A percentile compares a stretch with the other conserved stretches of the same genome.
These are phyloP conservation scores for Clostera curtula DNA, from an alignment of 2,888 invertebrate species.

Conservation along the genomic window DNA sequence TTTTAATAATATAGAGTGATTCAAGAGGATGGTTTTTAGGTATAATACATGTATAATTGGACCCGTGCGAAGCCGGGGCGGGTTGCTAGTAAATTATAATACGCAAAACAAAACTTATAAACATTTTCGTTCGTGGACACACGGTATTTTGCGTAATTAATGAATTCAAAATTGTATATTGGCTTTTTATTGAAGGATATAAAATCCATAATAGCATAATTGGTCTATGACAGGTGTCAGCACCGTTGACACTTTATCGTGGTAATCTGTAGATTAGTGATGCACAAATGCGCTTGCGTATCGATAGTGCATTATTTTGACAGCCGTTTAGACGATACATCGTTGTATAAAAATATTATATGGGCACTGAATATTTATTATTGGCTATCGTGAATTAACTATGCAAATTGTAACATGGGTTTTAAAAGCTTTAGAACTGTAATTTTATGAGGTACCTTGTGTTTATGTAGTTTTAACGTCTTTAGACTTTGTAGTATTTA, in stretches of 20 bases:
- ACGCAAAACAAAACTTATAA: no score
- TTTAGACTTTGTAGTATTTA: no score
- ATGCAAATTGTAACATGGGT: neutral
- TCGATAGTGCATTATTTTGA: neutral
- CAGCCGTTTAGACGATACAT: neutral
- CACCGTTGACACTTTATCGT: constrained; percentile 1
- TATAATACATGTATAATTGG: no score
- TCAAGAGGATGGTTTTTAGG: no score
- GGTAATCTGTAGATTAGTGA: constrained; percentile 1
- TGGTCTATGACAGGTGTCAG: constrained; percentile 1
- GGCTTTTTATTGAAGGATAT: neutral
- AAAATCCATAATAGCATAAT: neutral
- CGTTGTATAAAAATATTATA: constrained; percentile 11
- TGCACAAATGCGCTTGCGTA: constrained; percentile 1
- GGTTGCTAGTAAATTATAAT: no score
- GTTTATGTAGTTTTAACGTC: neutral
- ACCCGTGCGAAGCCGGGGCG: no score
- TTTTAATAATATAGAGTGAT: no score
- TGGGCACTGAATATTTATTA: constrained; percentile 11
- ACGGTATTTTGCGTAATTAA: no score
- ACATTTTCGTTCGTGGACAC: no score
- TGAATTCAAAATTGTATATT: no score
- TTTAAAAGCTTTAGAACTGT: no score
- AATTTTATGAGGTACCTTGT: no score
- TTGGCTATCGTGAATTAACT: neutral